phyloP scores from a whole-genome alignment of 1,140 invertebrate genomes.

The Drosophila erecta region DNA sequence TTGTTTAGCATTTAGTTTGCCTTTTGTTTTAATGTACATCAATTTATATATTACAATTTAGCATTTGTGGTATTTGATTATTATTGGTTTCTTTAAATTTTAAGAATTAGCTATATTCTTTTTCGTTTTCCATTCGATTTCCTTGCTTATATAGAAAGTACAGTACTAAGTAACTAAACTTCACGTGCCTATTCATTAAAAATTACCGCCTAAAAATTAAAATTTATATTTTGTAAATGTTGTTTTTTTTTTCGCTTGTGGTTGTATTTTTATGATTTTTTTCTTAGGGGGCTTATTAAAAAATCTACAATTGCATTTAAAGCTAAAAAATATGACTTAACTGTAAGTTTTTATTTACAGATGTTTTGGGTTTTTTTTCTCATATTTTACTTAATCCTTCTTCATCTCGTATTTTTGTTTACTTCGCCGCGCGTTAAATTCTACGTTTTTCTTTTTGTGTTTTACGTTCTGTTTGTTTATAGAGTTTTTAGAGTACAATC shows the following conservation, averaged over 20 bases:
- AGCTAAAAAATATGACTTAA: slow-evolving; percentile 82
- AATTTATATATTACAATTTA: slow-evolving; percentile 77
- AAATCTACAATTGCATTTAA: slow-evolving; percentile 83
- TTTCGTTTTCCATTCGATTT: slow-evolving; percentile 54
- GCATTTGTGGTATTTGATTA: slow-evolving; percentile 68
- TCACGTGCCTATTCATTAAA: slow-evolving; percentile 68
- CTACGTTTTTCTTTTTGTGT: slow-evolving; percentile 54
- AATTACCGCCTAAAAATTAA: slow-evolving; percentile 74
- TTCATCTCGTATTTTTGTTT: slow-evolving; percentile 45
- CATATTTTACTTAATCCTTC: slow-evolving; percentile 34
- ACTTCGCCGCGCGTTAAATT: slow-evolving; percentile 72
- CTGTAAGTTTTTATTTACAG: slow-evolving; percentile 59
- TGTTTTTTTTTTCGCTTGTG: slow-evolving; percentile 40
- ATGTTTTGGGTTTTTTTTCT: slow-evolving; percentile 46
- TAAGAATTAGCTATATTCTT: slow-evolving; percentile 77
- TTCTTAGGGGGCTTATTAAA: slow-evolving; percentile 60
- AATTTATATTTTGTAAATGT: slow-evolving; percentile 67
- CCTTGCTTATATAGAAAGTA: slow-evolving; percentile 61
- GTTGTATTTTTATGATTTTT: slow-evolving; percentile 42
- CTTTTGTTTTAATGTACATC: slow-evolving; percentile 62
- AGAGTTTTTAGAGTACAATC: slow-evolving; percentile 67
- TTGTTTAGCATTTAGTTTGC: slow-evolving; percentile 33
- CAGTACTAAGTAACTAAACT: slow-evolving; percentile 80
- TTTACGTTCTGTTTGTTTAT: slow-evolving; percentile 28
- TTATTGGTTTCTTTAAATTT: slow-evolving; percentile 63